phyloP scores from a whole-genome alignment of 2,888 invertebrate genomes.

The Ophioninae sp. region DNA sequence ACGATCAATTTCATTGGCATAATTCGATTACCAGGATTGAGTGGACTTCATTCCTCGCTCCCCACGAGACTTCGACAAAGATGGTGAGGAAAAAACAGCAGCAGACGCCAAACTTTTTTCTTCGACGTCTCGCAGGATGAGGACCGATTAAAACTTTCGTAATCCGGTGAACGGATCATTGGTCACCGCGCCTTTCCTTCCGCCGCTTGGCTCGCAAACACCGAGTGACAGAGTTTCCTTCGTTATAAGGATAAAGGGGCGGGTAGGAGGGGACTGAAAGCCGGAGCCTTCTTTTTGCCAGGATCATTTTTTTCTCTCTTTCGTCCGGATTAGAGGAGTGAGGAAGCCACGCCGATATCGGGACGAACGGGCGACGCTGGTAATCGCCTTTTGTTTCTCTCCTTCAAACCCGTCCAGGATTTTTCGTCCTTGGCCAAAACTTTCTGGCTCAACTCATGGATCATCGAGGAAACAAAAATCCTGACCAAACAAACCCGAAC shows the following conservation, averaged over 20 bases:
- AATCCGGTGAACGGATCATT: constrained; percentile 73
- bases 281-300: constrained; percentile 31
- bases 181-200: constrained; percentile 61
- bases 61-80: constrained; percentile 19
- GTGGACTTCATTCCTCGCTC: constrained; percentile 30
- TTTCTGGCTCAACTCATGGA: constrained; percentile 4
- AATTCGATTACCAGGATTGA: constrained; percentile 36
- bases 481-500: too few species aligned
- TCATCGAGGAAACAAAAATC: background rate
- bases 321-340: constrained; percentile 55
- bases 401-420: constrained; percentile 30
- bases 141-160: constrained; percentile 78
- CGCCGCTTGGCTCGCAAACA: constrained; percentile 65
- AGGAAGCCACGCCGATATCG: constrained; percentile 53
- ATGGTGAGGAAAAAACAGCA: constrained; percentile 60
- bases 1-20: constrained; percentile 14
- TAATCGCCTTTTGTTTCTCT: constrained; percentile 65
- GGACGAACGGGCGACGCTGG: constrained; percentile 55
- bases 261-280: background rate
- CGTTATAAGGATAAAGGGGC: constrained; percentile 7
- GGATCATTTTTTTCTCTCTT: constrained; percentile 49
- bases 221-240: constrained; percentile 74
- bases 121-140: constrained; percentile 59
- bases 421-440: constrained; percentile 19
- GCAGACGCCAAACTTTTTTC: constrained; percentile 63